Base-by-base conservation (phyloP, 2,113 vertebrate species). In the Strix aluco region DNA sequence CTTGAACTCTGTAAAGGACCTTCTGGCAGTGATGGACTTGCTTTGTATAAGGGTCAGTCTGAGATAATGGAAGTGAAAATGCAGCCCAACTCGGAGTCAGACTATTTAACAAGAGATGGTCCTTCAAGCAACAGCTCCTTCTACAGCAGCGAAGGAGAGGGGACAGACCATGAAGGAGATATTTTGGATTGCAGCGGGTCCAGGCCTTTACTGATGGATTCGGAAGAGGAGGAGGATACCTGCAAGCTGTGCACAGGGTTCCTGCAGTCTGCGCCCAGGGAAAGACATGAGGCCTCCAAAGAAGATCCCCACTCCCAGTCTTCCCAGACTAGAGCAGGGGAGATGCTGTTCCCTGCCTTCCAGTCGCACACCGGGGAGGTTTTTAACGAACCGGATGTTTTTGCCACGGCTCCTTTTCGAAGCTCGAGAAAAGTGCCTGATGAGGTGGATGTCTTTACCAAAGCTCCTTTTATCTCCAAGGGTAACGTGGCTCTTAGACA, bases 111-210 rank as follows among this genome's bases (percentile, higher is more conserved):
- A 12, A 96, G 97, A 77, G 98, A 97, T 13, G 98, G 98, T 15
- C 98, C 98, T 94, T 98, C 98, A 12, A 98, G 98, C 97, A 98
- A 98, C 88, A 98, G 96, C 92, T 99, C 98, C 51, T 98, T 99
- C 96, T 99, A 99, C 96, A 99, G 99, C 97, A 99, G 99, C 0
- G 99, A 99, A 57, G 99, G 99, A 55, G 99, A 99, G 66, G 97
- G 97, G 21, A 96, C 91, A 4, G 98, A 99, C 89, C 97, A 98
- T 1, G 98, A 99, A 51, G 97, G 96, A 15, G 98, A 98, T 19
- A 96, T 98, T 49, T 97, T 98, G 38, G 99, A 99, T 92, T 98
- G 98, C 97, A 99, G 99, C 0, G 99, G 99, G 16, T 99, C 99
- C 85, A 98, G 99, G 79, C 99, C 99, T 55, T 97, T 99, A 21